Evolutionary conservation across 2,113 vertebrate species (phyloP).

Genomic region (Albula glossodonta): DNA sequence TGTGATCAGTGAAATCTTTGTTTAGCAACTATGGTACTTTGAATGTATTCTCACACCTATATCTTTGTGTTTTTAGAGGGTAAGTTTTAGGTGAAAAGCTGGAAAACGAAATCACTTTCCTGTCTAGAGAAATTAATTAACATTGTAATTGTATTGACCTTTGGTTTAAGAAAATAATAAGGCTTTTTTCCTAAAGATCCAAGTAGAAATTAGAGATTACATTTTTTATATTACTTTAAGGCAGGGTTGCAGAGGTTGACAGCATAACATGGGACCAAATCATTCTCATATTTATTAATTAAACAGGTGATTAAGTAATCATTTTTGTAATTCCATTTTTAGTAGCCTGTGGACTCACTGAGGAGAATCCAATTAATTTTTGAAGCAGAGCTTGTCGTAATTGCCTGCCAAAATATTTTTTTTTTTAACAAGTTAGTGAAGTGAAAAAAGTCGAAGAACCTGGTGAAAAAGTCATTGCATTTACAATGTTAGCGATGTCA

Average conservation of each 20-base stretch:
- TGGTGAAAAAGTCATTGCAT: neutral
- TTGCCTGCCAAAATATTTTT: constrained; percentile 8
- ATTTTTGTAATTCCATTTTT: neutral
- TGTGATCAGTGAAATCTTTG: too few species aligned
- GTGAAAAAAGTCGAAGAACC: neutral
- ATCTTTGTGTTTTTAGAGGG: too few species aligned
- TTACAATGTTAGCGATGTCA: neutral
- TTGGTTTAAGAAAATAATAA: too few species aligned
- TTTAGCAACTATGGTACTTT: too few species aligned
- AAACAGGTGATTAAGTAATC: neutral
- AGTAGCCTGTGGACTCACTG: neutral
- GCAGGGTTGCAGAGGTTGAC: neutral
- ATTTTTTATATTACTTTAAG: neutral
- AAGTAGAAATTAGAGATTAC: too few species aligned
- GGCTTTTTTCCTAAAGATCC: too few species aligned
- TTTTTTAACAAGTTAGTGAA: neutral
- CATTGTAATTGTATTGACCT: too few species aligned
- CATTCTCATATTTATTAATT: neutral
- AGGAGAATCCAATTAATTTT: constrained; percentile 11
- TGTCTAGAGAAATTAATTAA: too few species aligned
- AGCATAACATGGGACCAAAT: neutral
- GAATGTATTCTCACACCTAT: too few species aligned
- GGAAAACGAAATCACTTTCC: too few species aligned
- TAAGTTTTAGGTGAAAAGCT: too few species aligned
- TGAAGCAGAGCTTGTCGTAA: neutral